These are phyloP conservation scores for Belgica antarctica DNA, from an alignment of 2,888 invertebrate genomes.

Conservation along the genomic window DNA sequence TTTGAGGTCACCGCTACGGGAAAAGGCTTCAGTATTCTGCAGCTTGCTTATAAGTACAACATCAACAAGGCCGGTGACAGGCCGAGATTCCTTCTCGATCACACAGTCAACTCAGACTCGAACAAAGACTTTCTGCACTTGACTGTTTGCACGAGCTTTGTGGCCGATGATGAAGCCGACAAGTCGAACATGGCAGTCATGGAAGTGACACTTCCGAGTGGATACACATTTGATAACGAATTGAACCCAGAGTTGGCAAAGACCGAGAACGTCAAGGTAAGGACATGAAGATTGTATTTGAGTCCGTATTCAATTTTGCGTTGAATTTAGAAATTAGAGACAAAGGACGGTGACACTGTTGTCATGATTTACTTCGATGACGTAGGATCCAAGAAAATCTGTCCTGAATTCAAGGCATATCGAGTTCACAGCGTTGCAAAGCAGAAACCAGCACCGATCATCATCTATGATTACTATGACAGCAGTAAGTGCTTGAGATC, in stretches of 20 bases:
- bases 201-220: conserved; percentile 80
- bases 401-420: conserved; percentile 83
- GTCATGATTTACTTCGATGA: conserved; percentile 73
- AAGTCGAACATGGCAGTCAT: conserved; percentile 81
- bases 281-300: neutral
- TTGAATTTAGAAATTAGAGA: conserved; percentile 62
- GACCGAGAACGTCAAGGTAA: conserved; percentile 52
- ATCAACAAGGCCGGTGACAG: conserved; percentile 82
- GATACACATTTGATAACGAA: conserved; percentile 74
- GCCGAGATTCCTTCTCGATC: conserved; percentile 82
- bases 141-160: conserved; percentile 77
- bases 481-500: conserved; percentile 64
- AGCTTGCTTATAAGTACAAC: conserved; percentile 77
- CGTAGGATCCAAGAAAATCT: conserved; percentile 66
- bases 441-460: conserved; percentile 81
- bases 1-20: conserved; percentile 77
- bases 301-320: neutral
- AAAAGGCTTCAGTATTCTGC: conserved; percentile 72
- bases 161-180: conserved; percentile 59
- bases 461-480: conserved; percentile 89
- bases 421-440: conserved; percentile 81
- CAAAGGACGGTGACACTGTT: conserved; percentile 62
- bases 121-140: conserved; percentile 72
- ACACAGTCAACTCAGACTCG: conserved; percentile 78
- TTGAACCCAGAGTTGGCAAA: conserved; percentile 59